Base-by-base conservation (phyloP, 2,888 invertebrate genomes). In the Nomada goodeniana region DNA sequence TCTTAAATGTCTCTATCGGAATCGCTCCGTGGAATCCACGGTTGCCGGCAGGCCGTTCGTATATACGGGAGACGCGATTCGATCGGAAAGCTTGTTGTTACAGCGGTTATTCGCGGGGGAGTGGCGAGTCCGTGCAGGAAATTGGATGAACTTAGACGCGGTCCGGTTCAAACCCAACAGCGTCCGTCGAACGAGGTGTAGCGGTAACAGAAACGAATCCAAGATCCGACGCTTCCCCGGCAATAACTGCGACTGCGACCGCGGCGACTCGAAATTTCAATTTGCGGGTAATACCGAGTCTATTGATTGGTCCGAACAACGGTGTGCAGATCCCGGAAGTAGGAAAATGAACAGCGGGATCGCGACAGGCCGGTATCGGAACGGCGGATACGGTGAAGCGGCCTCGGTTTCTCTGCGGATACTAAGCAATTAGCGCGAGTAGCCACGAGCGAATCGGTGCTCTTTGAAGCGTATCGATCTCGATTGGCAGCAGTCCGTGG, bases 41-140 rank as follows among this genome's bases (percentile, higher is more conserved):
- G 76, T n/a, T 36, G 23, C 7, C 13, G 36, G 15, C 52, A 26
- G 18, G 60, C 60, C 47, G n/a, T 53, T 20, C 20, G 18, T 61
- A 60, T 50, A 53, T 44, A 50, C 20, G 26, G 61, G 42, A 26
- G 55, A 23, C 74, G 69, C 82, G 86, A 88, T 88, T 80, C 84
- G 77, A 83, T 65, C 80, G 67, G 87, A 84, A 86, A 84, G 82
- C 80, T 88, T 80, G 88, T 82, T 80, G 86, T 88, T 87, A 86
- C 82, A 84, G 83, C 81, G 85, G 81, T 82, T 84, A 87, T 83
- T 82, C 86, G 72, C 59, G 73, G 69, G 63, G 57, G 67, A 50
- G 53, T 42, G 60, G 42, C 29, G 61, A 29, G 53, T 60, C 61
- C 36, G 64, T 67, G 72, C 60, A 78, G 82, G 84, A 88, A 88